These are phyloP conservation scores for Ferdinandea cuprea DNA, from an alignment of 2,888 invertebrate species.

Conservation along the genomic window DNA sequence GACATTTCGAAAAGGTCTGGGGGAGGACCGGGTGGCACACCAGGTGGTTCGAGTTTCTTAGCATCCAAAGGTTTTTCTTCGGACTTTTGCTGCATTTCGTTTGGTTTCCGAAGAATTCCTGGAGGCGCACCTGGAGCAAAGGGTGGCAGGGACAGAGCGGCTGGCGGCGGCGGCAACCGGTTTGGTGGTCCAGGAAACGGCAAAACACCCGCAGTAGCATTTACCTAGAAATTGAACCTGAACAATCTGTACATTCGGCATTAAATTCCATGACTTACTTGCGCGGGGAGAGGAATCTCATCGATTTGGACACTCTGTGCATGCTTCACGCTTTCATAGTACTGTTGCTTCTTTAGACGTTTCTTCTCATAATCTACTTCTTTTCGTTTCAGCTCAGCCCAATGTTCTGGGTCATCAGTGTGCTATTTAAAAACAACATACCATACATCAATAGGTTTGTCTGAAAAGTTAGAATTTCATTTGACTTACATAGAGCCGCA, in stretches of 20 bases:
- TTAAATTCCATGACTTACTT: conserved; percentile 78
- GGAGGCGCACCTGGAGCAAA: conserved; percentile 86
- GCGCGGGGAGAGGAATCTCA: conserved; percentile 94
- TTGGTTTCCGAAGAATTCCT: conserved; percentile 90
- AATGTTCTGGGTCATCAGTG: conserved; percentile 97
- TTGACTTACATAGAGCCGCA: conserved; percentile 96
- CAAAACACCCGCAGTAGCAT: conserved; percentile 82
- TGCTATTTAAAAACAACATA: conserved; percentile 85
- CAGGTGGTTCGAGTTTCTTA: conserved; percentile 88
- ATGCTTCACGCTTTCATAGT: conserved; percentile 97
- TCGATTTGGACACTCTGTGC: conserved; percentile 97
- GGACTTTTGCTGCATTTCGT: conserved; percentile 82
- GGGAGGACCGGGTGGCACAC: conserved; percentile 94
- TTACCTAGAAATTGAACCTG: conserved; percentile 16
- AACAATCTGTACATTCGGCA: background rate
- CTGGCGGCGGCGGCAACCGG: conserved; percentile 81
- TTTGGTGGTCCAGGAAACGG: conserved; percentile 78
- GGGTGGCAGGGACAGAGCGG: conserved; percentile 80
- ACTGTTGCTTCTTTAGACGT: conserved; percentile 92
- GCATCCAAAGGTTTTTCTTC: conserved; percentile 78
- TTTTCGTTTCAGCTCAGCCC: conserved; percentile 94
- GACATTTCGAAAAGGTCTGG: conserved; percentile 88
- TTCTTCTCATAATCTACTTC: conserved; percentile 97
- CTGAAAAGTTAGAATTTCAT: background rate
- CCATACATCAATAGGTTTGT: too few species aligned